Base-by-base conservation (phyloP, 2,797 vertebrate genomes). In the Telmatherina bonti region DNA sequence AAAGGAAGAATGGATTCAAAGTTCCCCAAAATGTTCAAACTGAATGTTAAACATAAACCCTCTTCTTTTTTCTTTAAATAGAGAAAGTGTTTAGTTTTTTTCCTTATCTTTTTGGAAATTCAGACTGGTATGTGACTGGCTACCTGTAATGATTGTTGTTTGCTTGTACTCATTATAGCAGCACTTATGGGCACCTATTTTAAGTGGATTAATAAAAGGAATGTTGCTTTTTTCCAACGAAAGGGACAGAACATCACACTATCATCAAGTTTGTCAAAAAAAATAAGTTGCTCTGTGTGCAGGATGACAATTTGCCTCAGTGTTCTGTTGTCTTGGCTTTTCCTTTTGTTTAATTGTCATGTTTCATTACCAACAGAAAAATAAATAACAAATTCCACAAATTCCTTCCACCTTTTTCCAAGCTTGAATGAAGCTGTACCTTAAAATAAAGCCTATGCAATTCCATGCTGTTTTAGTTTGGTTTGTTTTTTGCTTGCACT, bases 281-380 rank as follows among this genome's bases (percentile, higher is more conserved):
- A 57, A 58, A 68, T 20, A 62, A 51, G 54, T 67, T 52, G n/a
- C 38, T 24, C 59, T 33, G 35, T 67, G 22, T 22, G 13, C 10
- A 60, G 31, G 29, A 20, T 67, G 59, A 29, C 13, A 60, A 47
- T 56, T 66, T 30, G 1, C 20, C 52, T 75, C 45, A 22, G 41
- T 36, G 45, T 65, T 70, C 47, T 38, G 67, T 65, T 9, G 7
- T 59, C 53, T 65, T 31, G 13, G 43, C 10, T 16, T 18, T 69
- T 18, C 11, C 35, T 65, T 65, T 70, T n/a, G n/a, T n/a, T n/a
- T 31, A 31, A 58, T 58, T 62, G 67, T 82, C 79, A 49, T 56
- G 60, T 85, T 83, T 83, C 51, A 81, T 82, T 60, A 77, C 7
- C 7, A 7, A 31, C 30, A 3, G 7, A 31, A 31, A 31, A 31